phyloP scores from a whole-genome alignment of 2,888 invertebrate species.

The Serripes groenlandicus region DNA sequence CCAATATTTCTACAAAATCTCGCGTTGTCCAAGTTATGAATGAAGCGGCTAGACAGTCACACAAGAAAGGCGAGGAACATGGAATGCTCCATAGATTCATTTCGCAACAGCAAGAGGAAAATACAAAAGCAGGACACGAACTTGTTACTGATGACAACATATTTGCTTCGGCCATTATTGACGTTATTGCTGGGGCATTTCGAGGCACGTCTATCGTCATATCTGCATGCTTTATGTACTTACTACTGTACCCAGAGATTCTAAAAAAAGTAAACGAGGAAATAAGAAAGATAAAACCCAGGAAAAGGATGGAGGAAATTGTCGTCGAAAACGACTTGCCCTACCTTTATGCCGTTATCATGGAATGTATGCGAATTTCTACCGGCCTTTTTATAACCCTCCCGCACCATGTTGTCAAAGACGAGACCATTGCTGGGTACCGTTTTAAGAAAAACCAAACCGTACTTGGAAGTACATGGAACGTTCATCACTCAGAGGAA shows the following conservation, averaged over 20 bases:
- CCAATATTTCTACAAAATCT: not conserved
- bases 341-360: not conserved
- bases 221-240: not conserved
- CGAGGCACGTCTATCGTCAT: not conserved
- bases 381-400: not conserved
- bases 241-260: not conserved
- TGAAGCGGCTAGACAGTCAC: not conserved
- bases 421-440: not conserved
- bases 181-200: not conserved
- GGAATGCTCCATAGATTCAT: slow-evolving; percentile 7
- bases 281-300: not conserved
- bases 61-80: not conserved
- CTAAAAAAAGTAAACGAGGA: not conserved
- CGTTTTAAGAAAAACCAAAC: not conserved
- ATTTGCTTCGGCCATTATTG: not conserved
- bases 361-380: not conserved
- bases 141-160: not conserved
- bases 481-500: not conserved
- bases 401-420: not conserved
- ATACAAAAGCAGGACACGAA: not conserved
- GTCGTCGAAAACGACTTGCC: not conserved
- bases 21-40: not conserved
- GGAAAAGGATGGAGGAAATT: not conserved
- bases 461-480: not conserved
- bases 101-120: not conserved